Evolutionary conservation across 2,888 invertebrate species (phyloP).

Genomic region (Aporophyla nigra): DNA sequence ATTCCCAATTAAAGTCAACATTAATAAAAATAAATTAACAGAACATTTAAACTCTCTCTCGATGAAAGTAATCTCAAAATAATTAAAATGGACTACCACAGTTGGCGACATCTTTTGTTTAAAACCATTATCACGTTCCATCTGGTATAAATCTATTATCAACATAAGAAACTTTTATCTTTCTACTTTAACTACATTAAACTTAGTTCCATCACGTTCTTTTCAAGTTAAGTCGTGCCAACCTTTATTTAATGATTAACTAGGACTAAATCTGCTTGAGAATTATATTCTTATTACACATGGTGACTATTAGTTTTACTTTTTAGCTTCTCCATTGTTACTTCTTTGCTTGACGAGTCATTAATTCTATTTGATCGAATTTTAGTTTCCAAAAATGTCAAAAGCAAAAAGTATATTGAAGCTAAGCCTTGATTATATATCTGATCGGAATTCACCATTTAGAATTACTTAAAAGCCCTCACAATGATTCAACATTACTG

Average conservation of each 20-base stretch:
- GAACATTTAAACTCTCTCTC: background rate
- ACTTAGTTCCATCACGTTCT: constrained; percentile 55
- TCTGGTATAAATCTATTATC: constrained; percentile 54
- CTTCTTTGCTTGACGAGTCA: background rate
- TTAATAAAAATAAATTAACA: background rate
- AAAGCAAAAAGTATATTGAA: background rate
- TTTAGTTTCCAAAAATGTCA: background rate
- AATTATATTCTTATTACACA: constrained; percentile 9
- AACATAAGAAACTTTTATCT: constrained; percentile 48
- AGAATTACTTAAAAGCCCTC: background rate
- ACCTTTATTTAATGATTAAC: constrained; percentile 28
- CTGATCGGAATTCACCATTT: background rate
- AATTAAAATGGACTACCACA: constrained; percentile 2
- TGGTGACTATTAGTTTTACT: background rate
- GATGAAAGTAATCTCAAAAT: background rate
- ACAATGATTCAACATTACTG: constrained; percentile 36
- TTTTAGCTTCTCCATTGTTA: constrained; percentile 12
- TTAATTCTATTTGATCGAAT: background rate
- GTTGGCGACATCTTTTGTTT: constrained; percentile 24
- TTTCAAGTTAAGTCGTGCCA: constrained; percentile 47
- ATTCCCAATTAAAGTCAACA: background rate
- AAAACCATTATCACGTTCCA: constrained; percentile 46
- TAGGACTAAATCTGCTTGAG: constrained; percentile 18
- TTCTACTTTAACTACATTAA: constrained; percentile 54
- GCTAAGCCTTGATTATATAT: background rate